Evolutionary conservation across 2,888 invertebrate species (phyloP), one percentile per base, ranked within the genome.

Genomic region (Meta bourneti): DNA sequence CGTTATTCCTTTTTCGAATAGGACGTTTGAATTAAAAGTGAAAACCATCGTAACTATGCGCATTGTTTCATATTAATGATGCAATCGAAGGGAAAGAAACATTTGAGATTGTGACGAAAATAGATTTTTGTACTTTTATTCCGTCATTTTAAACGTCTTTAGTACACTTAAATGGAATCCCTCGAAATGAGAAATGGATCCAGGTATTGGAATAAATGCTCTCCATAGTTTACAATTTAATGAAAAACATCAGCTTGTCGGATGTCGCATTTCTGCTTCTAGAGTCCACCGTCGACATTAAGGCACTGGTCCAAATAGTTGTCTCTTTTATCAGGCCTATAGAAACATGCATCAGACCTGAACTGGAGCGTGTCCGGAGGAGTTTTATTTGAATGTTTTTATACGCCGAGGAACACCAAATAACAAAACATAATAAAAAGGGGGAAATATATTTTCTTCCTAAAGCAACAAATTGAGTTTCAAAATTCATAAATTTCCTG

Each of bases 401-500:
- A 85, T 70, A 51, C 48, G 49, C 51, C 16, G 70, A n/a, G 48
- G 85, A 85, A 19, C 19, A 7, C 61, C 61, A 72, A 61, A 85
- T 72, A 77, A 69, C 69, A 49, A 69, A 51, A 69, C 19, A n/a
- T 13, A 61, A 80, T 71, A 80, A 79, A 87, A 87, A 54, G 72
- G 13, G 79, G 71, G 52, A 8, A 77, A 85, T 69, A 19, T 85
- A 74, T 69, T 79, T 79, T 20, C 48, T 77, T 52, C 52, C 16
- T 19, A 79, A 70, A 79, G 79, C 79, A 71, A 87, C 87, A 72
- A 87, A 79, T 72, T 79, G 79, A 80, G 72, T 80, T 72, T 71
- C 72, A 69, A 87, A 87, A 87, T 71, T 87, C 87, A 87, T 87
- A 87, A 79, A 87, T 87, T 86, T 81, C 79, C 34, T 79, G 71